These are phyloP conservation scores for Xanthostigma xanthostigma DNA, from an alignment of 2,888 invertebrate species.

Conservation along the genomic window DNA sequence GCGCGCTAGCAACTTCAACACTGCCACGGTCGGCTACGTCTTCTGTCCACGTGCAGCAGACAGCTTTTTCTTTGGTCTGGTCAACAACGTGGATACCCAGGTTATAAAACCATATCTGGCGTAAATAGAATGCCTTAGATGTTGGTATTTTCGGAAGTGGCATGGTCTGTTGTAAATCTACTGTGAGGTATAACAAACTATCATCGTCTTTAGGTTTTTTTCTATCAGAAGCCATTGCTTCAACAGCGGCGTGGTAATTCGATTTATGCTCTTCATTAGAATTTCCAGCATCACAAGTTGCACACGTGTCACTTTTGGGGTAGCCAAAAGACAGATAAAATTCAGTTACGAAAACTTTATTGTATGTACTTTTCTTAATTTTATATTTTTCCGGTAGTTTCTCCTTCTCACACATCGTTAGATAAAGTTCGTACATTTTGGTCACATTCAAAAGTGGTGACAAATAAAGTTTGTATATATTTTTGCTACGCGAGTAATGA, in stretches of 20 bases:
- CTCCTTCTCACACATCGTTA: constrained; percentile 10
- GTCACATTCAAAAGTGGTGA: constrained; percentile 15
- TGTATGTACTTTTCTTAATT: constrained; percentile 13
- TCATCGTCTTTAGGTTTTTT: constrained; percentile 5
- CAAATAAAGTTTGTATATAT: constrained; percentile 15
- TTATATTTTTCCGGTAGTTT: constrained; percentile 13
- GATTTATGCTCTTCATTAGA: constrained; percentile 8
- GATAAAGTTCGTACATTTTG: constrained; percentile 14
- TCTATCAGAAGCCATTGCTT: constrained; percentile 7
- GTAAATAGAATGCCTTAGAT: constrained; percentile 13
- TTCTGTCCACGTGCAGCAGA: constrained; percentile 13
- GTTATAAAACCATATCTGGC: not conserved
- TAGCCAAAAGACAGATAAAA: constrained; percentile 17
- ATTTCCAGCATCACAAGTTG: constrained; percentile 11
- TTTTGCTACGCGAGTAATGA: constrained; percentile 15
- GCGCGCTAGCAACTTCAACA: constrained; percentile 8
- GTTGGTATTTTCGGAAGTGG: constrained; percentile 12
- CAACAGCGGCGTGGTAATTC: constrained; percentile 5
- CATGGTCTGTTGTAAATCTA: constrained; percentile 12
- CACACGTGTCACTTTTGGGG: constrained; percentile 14
- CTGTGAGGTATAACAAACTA: constrained; percentile 7
- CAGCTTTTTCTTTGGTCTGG: constrained; percentile 9
- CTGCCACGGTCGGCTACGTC: constrained; percentile 9
- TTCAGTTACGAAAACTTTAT: constrained; percentile 15
- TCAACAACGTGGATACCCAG: constrained; percentile 10